Conservation (phyloP, 1,140 invertebrate genomes). For the Bicyclus anynana region DNA sequence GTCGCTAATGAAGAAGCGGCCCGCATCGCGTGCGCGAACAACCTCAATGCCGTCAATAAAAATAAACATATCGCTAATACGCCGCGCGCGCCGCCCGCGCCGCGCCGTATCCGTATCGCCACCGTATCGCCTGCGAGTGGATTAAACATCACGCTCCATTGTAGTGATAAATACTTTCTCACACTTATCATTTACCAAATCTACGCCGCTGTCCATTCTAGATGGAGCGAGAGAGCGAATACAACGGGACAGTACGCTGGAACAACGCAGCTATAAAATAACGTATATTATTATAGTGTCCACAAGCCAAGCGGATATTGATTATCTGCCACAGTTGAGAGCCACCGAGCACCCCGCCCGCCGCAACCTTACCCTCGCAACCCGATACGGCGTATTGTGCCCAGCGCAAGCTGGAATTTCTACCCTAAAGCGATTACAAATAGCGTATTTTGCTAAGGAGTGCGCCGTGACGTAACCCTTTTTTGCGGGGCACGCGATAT, state of each 20-base stretch:
- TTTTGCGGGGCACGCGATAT: slow-evolving; percentile 46
- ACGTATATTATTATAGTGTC: slow-evolving; percentile 77
- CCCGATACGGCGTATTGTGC: slow-evolving; percentile 42
- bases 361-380: slow-evolving; percentile 23
- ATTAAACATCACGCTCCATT: slow-evolving; percentile 75
- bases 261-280: slow-evolving; percentile 67
- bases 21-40: slow-evolving; percentile 57
- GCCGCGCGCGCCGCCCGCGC: slow-evolving; percentile 22
- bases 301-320: slow-evolving; percentile 79
- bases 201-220: slow-evolving; percentile 76
- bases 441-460: slow-evolving; percentile 40
- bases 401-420: slow-evolving; percentile 32
- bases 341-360: slow-evolving; percentile 58
- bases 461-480: slow-evolving; percentile 39
- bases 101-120: slow-evolving; percentile 22
- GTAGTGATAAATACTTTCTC: slow-evolving; percentile 77
- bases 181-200: slow-evolving; percentile 77
- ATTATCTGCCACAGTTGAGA: slow-evolving; percentile 78
- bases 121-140: slow-evolving; percentile 58
- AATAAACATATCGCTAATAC: slow-evolving; percentile 63
- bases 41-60: slow-evolving; percentile 51
- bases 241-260: slow-evolving; percentile 25
- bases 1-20: slow-evolving; percentile 55
- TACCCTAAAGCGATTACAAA: slow-evolving; percentile 39
- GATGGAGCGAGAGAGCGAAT: slow-evolving; percentile 57